phyloP scores from a whole-genome alignment of 2,797 vertebrate genomes.

The Discoglossus pictus region DNA sequence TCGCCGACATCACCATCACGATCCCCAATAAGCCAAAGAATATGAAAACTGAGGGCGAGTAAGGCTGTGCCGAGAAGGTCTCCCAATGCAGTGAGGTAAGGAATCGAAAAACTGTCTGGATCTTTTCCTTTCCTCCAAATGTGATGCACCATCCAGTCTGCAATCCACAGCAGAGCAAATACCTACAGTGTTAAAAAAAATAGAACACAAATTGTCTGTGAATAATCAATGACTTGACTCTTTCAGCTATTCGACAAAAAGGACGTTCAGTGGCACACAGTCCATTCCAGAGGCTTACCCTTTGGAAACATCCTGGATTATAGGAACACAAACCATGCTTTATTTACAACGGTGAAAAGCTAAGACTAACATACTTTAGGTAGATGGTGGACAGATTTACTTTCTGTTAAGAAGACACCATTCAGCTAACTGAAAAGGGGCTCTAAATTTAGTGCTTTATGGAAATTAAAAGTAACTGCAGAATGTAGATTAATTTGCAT shows the following conservation, averaged over 20 bases:
- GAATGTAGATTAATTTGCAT: no score
- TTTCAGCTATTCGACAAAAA: neutral
- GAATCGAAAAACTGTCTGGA: constrained; percentile 96
- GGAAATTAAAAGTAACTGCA: no score
- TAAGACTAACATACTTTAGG: constrained; percentile 13
- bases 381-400: constrained; percentile 8
- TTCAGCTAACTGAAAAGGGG: neutral
- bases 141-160: constrained; percentile 96
- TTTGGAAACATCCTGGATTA: constrained; percentile 29
- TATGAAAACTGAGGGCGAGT: constrained; percentile 90
- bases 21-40: constrained; percentile 95
- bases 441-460: neutral
- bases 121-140: constrained; percentile 97
- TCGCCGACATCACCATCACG: constrained; percentile 94
- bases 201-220: neutral
- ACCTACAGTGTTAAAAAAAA: constrained; percentile 74
- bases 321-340: constrained; percentile 6
- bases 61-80: constrained; percentile 93
- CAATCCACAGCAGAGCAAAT: constrained; percentile 83
- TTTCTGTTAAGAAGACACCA: constrained; percentile 7
- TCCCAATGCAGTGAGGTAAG: constrained; percentile 92
- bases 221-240: constrained; percentile 4
- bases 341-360: constrained; percentile 15
- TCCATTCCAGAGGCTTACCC: constrained; percentile 1
- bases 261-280: neutral